A percentile compares a stretch with the other conserved stretches of the same genome.
phyloP scores from a whole-genome alignment of 2,113 vertebrate genomes.

The Dasyurus viverrinus region DNA sequence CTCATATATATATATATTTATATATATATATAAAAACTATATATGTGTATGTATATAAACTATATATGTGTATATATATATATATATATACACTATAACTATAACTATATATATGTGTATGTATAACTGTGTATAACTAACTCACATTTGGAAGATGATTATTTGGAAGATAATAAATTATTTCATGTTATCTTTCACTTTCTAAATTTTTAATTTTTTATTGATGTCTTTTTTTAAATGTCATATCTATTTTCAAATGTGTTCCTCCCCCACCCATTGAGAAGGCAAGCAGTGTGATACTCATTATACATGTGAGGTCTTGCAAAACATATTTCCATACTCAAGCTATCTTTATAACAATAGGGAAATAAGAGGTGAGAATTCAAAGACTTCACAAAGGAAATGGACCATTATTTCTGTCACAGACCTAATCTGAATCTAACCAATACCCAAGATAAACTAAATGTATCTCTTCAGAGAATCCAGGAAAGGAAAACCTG shows the following conservation, averaged over 20 bases:
- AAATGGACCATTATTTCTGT: neutral
- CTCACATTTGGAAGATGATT: neutral
- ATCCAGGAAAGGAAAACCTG: neutral
- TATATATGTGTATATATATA: too few species aligned
- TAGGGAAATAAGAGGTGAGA: neutral
- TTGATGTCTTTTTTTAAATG: neutral
- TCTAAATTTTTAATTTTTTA: neutral
- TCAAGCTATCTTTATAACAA: neutral
- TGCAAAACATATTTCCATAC: neutral
- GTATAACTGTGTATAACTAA: neutral
- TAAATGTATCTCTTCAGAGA: neutral
- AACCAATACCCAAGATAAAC: neutral
- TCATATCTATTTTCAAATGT: neutral
- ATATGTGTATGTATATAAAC: too few species aligned
- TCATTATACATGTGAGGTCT: neutral
- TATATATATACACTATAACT: too few species aligned
- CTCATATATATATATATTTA: too few species aligned
- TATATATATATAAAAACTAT: too few species aligned
- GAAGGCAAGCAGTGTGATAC: neutral
- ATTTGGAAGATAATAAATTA: neutral
- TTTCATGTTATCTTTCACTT: neutral
- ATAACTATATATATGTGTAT: too few species aligned
- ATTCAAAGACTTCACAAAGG: accelerated
- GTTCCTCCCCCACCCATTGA: neutral
- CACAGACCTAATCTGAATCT: neutral